Evolutionary conservation across 1,140 invertebrate species (phyloP).

Genomic region (Pseudomyrmex concolor): DNA sequence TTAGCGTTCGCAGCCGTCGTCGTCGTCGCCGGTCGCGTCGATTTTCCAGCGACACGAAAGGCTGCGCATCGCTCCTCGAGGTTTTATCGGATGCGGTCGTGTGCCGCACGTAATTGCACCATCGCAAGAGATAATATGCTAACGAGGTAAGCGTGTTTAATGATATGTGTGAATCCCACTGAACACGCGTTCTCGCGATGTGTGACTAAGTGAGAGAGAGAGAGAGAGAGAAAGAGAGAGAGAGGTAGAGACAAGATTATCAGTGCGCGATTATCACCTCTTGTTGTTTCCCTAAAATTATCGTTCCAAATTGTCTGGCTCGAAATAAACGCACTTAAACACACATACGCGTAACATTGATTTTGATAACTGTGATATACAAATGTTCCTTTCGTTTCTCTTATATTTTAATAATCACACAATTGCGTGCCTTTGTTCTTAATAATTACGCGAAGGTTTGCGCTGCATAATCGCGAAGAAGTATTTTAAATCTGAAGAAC

Average conservation of each 20-base stretch:
- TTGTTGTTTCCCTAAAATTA: conserved; percentile 39
- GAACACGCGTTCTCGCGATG: conserved; percentile 72
- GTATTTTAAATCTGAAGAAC: conserved; percentile 15
- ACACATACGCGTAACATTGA: not conserved
- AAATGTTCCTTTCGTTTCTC: not conserved
- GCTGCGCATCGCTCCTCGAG: conserved; percentile 50
- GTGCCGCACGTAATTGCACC: conserved; percentile 75
- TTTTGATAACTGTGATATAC: no score
- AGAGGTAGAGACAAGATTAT: conserved; percentile 22
- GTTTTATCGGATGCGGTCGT: conserved; percentile 76
- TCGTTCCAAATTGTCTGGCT: not conserved
- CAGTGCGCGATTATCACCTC: conserved; percentile 11
- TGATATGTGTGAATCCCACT: conserved; percentile 78
- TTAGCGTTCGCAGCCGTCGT: conserved; percentile 65
- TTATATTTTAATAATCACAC: not conserved
- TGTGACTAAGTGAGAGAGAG: conserved; percentile 60
- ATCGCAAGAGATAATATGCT: conserved; percentile 80
- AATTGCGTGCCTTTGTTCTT: not conserved
- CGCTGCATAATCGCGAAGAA: not conserved
- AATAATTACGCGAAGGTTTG: not conserved
- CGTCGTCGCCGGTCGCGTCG: conserved; percentile 16
- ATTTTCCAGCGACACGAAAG: conserved; percentile 62
- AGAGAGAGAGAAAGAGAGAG: not conserved
- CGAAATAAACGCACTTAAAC: no score
- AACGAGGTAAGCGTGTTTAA: conserved; percentile 75